Conservation (phyloP, 2,888 invertebrate genomes). For the Reticulitermes lucifugus region DNA sequence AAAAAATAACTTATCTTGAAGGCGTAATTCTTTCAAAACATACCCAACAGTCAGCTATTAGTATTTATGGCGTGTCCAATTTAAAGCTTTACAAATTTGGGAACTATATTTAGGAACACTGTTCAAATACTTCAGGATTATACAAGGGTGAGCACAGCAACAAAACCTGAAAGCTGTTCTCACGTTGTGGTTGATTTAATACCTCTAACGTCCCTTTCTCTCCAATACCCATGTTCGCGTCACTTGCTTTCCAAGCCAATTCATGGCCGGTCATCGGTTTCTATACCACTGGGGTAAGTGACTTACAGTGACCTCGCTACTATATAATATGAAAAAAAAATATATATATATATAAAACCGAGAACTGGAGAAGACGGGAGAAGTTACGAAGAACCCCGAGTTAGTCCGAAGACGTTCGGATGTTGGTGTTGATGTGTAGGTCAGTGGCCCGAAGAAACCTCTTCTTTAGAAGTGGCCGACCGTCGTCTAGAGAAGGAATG, state of each 20-base stretch:
- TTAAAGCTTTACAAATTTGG: not conserved
- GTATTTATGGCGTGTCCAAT: not conserved
- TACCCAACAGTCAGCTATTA: not conserved
- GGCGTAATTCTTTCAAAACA: not conserved
- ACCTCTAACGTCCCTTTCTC: not conserved
- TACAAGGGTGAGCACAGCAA: not conserved
- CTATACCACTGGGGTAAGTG: constrained; percentile 69
- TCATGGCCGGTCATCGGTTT: constrained; percentile 47
- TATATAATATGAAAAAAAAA: constrained; percentile 44
- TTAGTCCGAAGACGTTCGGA: constrained; percentile 40
- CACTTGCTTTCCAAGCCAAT: not conserved
- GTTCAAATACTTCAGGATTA: not conserved
- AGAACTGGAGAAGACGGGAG: constrained; percentile 14
- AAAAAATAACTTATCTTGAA: not conserved
- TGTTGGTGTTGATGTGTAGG: constrained; percentile 49
- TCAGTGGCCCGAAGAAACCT: constrained; percentile 52
- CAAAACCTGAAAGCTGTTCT: not conserved
- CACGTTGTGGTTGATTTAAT: not conserved
- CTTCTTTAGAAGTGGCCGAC: not conserved
- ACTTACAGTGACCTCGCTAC: constrained; percentile 71
- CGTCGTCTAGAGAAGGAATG: not conserved
- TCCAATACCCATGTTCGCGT: not conserved
- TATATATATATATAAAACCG: constrained; percentile 10
- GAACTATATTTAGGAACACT: not conserved
- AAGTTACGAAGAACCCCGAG: constrained; percentile 46